These are phyloP conservation scores for Megathymus violae DNA, from an alignment of 1,140 invertebrate species.

Conservation along the genomic window DNA sequence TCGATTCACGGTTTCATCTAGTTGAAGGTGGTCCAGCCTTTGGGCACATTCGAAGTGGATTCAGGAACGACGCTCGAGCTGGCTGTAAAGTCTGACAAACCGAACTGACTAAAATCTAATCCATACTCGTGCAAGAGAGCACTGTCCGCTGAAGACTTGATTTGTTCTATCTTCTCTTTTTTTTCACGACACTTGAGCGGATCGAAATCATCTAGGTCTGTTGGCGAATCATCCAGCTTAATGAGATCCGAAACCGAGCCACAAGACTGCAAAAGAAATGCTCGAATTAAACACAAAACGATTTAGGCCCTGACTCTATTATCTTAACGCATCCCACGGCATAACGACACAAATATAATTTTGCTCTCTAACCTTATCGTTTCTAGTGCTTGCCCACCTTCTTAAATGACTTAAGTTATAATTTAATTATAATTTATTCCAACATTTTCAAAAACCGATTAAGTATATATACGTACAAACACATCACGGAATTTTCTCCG, in stretches of 20 bases:
- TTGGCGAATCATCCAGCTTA: constrained; percentile 74
- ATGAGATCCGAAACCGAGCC: constrained; percentile 74
- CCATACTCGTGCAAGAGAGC: constrained; percentile 84
- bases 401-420: background rate
- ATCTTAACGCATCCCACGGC: constrained; percentile 12
- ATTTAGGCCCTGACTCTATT: constrained; percentile 24
- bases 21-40: constrained; percentile 76
- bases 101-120: constrained; percentile 82
- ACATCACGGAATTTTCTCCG: too few relatives aligned
- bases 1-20: constrained; percentile 36
- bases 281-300: constrained; percentile 42
- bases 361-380: background rate
- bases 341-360: constrained; percentile 13
- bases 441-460: too few relatives aligned
- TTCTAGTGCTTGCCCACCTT: background rate
- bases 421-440: too few relatives aligned
- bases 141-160: constrained; percentile 74
- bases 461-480: too few relatives aligned
- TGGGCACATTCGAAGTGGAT: constrained; percentile 54
- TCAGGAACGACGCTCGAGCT: constrained; percentile 52
- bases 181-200: constrained; percentile 71
- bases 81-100: constrained; percentile 58
- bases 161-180: constrained; percentile 58
- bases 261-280: constrained; percentile 74
- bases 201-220: constrained; percentile 73